These are phyloP conservation scores for Brachyopa scutellaris DNA, from an alignment of 2,888 invertebrate species.

Conservation along the genomic window DNA sequence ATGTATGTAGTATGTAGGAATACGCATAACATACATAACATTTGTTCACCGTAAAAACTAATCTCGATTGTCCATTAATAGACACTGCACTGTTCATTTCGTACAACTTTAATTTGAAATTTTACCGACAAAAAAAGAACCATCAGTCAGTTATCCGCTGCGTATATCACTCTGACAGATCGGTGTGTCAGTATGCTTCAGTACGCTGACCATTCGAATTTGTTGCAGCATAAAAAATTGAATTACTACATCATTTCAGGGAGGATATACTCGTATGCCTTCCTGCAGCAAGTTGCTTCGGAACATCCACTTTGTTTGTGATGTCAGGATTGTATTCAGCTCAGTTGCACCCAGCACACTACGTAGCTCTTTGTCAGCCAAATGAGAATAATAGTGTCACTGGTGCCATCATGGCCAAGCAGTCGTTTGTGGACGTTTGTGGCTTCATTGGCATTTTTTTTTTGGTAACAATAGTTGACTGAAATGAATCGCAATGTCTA, in stretches of 20 bases:
- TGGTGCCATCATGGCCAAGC: neutral
- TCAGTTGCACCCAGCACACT: neutral
- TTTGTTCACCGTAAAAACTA: too few species aligned
- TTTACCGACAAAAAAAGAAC: neutral
- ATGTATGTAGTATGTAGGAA: too few species aligned
- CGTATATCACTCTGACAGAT: slow-evolving; percentile 37
- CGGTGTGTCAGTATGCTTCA: slow-evolving; percentile 30
- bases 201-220: slow-evolving; percentile 35
- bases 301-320: slow-evolving; percentile 26
- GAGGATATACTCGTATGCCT: neutral
- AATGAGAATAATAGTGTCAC: slow-evolving; percentile 21
- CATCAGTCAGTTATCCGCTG: too few species aligned
- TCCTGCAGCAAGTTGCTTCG: slow-evolving; percentile 1
- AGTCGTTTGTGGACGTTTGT: too few species aligned
- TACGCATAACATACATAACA: too few species aligned
- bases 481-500: too few species aligned
- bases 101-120: neutral
- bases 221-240: slow-evolving; percentile 40
- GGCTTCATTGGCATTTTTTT: too few species aligned
- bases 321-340: neutral
- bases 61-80: too few species aligned
- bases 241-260: slow-evolving; percentile 42
- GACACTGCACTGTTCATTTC: neutral
- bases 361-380: neutral
- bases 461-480: too few species aligned